Percentiles rank a stretch among this genome's conserved stretches.
These are phyloP conservation scores for Cervus canadensis DNA, from an alignment of 2,113 vertebrate species.

Conservation along the genomic window DNA sequence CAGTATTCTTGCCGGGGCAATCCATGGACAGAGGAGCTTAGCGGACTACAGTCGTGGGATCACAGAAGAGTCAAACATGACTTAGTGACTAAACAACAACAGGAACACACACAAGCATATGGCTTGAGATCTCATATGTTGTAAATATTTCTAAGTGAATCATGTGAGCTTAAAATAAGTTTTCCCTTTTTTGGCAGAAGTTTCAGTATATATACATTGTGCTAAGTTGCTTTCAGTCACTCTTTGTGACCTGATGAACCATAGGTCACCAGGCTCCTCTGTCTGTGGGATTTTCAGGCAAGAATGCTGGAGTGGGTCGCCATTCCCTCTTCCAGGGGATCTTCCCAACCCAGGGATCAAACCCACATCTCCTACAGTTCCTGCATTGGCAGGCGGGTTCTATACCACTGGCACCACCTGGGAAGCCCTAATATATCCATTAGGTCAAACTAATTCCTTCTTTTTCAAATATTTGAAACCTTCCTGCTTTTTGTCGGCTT, in stretches of 20 bases:
- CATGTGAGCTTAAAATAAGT: background rate
- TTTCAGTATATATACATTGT: background rate
- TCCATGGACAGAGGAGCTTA: background rate
- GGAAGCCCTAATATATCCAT: background rate
- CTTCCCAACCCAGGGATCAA: background rate
- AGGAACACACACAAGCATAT: background rate
- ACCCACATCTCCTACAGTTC: background rate
- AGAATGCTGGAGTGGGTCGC: background rate
- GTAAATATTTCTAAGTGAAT: background rate
- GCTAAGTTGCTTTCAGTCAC: background rate
- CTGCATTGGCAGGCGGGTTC: background rate
- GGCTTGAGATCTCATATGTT: background rate
- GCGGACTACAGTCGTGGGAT: background rate
- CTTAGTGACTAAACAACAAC: background rate
- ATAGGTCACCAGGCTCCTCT: background rate
- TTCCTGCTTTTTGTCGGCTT: background rate
- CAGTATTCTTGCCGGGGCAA: background rate
- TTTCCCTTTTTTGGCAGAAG: background rate
- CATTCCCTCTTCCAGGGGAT: background rate
- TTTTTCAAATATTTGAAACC: conserved; percentile 5
- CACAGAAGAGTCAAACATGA: background rate
- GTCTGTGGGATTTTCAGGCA: background rate
- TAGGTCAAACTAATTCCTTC: background rate
- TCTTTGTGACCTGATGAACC: background rate
- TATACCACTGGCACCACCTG: background rate